Base-by-base conservation (phyloP, 2,888 invertebrate genomes). In the Ischnus inquisitorius region DNA sequence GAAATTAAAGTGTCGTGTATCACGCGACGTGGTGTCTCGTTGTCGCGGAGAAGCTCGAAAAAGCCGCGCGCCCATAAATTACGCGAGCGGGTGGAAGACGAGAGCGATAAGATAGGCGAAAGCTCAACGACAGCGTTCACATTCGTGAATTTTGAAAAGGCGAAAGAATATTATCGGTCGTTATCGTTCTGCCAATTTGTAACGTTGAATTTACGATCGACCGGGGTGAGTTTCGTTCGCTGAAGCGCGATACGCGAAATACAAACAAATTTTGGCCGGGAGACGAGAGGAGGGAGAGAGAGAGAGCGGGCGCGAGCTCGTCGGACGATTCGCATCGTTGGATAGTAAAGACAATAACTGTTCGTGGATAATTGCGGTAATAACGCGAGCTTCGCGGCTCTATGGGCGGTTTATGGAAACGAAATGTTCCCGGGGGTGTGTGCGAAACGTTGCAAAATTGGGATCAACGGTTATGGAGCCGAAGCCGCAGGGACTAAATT, bases 1-100 rank as follows among this genome's bases (percentile, higher is more conserved):
- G 60, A 69, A 78, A 78, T 78, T 78, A 78, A 68, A 78, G 60
- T 78, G 60, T 69, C 77, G 68, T 78, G 77, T 39, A 78, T 78
- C 77, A 78, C 77, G 77, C 77, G 60, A 62, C 60, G n/a, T n/a
- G n/a, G n/a, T n/a, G n/a, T n/a, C n/a, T n/a, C n/a, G 43, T 67
- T 16, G 57, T 19, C 68, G 60, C 60, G 77, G 46, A 8, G 60
- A 34, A 51, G 51, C 19, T 28, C 48, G 28, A 48, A 46, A 43
- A 48, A 46, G 22, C 46, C 8, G 22, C 25, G 57, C 68, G 68
- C 12, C 68, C 77, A 68, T 77, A 77, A 77, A 77, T 68, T 77
- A 77, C 68, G 54, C 39, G 67, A 57, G 34, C 75, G 2, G 48
- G 39, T n/a, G 16, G 51, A 28, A 51, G 6, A 39, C 60, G 10